These are phyloP conservation scores for Ataeniobius toweri DNA, from an alignment of 2,797 vertebrate genomes.

Conservation along the genomic window DNA sequence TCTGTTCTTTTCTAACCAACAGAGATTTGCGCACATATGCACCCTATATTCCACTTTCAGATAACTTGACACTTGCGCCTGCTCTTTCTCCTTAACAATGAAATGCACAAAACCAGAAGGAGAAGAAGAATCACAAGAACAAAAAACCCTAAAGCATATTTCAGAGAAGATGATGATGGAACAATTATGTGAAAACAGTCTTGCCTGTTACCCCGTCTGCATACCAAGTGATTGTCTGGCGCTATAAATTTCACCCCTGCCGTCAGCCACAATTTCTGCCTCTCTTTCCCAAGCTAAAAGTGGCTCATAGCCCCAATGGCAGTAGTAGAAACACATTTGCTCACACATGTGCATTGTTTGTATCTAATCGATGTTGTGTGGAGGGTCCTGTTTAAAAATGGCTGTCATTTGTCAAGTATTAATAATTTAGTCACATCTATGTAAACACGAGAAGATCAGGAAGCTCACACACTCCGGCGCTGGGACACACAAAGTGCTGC, in stretches of 20 bases:
- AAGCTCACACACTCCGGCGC: neutral
- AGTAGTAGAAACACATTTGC: constrained; percentile 65
- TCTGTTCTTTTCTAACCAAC: constrained; percentile 26
- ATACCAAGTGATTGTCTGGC: constrained; percentile 59
- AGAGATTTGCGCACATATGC: constrained; percentile 34
- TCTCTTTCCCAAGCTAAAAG: constrained; percentile 40
- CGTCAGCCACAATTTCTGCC: constrained; percentile 49
- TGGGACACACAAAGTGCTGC: constrained; percentile 35
- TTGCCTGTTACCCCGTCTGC: constrained; percentile 43
- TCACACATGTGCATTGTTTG: constrained; percentile 69
- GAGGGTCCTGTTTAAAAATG: constrained; percentile 69
- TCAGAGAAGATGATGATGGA: constrained; percentile 60
- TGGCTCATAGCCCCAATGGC: constrained; percentile 35
- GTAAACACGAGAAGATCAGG: constrained; percentile 31
- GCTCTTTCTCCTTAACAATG: constrained; percentile 14
- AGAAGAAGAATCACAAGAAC: constrained; percentile 9
- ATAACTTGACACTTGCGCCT: constrained; percentile 19
- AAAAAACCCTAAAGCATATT: constrained; percentile 46
- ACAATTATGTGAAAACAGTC: constrained; percentile 64
- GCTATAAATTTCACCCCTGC: constrained; percentile 53
- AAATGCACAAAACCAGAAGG: constrained; percentile 18
- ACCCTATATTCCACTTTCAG: constrained; percentile 30
- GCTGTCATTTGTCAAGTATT: constrained; percentile 80
- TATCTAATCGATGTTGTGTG: constrained; percentile 74
- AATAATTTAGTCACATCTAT: constrained; percentile 74